Percentiles rank a stretch among this genome's conserved stretches.
phyloP scores from a whole-genome alignment of 1,140 invertebrate genomes.

The Trichoplusia ni region DNA sequence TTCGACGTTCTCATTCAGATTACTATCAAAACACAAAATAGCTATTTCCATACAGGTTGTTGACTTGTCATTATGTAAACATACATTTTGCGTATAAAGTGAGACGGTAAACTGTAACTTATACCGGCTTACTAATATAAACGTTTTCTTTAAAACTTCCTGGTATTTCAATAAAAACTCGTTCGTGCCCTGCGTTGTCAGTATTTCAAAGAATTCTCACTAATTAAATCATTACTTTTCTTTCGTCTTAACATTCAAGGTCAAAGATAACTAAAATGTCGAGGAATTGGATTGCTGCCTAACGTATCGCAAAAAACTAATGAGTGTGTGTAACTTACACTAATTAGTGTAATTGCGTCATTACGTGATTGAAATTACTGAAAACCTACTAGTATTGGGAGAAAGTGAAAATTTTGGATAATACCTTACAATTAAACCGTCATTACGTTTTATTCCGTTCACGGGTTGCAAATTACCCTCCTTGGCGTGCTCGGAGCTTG shows the following conservation, averaged over 20 bases:
- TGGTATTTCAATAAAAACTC: too few relatives aligned
- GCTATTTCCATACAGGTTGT: constrained; percentile 10
- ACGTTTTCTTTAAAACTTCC: too few relatives aligned
- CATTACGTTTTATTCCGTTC: constrained; percentile 31
- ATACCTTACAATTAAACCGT: constrained; percentile 18
- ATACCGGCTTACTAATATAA: too few relatives aligned
- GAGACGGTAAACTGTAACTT: too few relatives aligned
- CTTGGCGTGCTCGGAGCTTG: constrained; percentile 7
- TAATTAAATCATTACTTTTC: constrained; percentile 1
- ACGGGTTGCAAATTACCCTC: constrained; percentile 44
- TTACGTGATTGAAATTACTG: background rate
- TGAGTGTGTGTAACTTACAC: background rate
- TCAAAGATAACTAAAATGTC: constrained; percentile 14
- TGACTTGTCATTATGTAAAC: constrained; percentile 8
- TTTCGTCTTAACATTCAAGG: constrained; percentile 14
- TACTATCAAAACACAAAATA: constrained; percentile 29
- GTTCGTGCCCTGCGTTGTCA: too few relatives aligned
- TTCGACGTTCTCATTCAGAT: constrained; percentile 15
- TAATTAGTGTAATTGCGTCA: background rate
- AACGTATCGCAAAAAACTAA: constrained; percentile 8
- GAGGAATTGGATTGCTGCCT: constrained; percentile 19
- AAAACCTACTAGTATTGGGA: background rate
- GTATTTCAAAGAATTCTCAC: background rate
- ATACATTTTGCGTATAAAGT: background rate
- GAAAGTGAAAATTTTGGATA: constrained; percentile 4